phyloP scores from a whole-genome alignment of 92 coral and sea anemone genomes.

The Palythoa heliodiscus region DNA sequence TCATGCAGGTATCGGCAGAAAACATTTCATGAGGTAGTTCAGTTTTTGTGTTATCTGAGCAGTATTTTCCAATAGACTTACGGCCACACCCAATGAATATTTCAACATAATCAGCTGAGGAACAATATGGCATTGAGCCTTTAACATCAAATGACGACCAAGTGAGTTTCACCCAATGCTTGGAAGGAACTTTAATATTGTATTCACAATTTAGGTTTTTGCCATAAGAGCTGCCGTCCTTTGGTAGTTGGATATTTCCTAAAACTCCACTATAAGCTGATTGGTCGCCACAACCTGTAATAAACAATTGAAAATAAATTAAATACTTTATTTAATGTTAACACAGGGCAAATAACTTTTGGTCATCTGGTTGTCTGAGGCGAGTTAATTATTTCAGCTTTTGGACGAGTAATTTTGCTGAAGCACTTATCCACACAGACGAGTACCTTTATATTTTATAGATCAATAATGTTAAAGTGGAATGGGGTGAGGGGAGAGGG shows the following conservation, averaged over 20 bases:
- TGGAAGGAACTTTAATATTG: constrained; percentile 42
- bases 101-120: no score
- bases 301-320: neutral
- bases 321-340: neutral
- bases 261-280: neutral
- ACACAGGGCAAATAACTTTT: no score
- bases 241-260: neutral
- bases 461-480: no score
- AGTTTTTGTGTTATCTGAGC: no score
- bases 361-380: no score
- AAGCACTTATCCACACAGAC: no score
- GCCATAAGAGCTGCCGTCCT: constrained; percentile 27
- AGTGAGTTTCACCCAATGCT: constrained; percentile 38
- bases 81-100: no score
- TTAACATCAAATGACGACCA: constrained; percentile 68
- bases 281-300: neutral
- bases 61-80: no score
- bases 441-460: no score
- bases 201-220: constrained; percentile 55
- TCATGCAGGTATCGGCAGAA: constrained; percentile 66
- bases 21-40: constrained; percentile 57
- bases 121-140: constrained; percentile 19
- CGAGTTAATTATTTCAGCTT: no score
- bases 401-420: no score
- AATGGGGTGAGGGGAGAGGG: no score